Evolutionary conservation across 2,113 vertebrate genomes (phyloP).

Genomic region (Trachemys scripta): DNA sequence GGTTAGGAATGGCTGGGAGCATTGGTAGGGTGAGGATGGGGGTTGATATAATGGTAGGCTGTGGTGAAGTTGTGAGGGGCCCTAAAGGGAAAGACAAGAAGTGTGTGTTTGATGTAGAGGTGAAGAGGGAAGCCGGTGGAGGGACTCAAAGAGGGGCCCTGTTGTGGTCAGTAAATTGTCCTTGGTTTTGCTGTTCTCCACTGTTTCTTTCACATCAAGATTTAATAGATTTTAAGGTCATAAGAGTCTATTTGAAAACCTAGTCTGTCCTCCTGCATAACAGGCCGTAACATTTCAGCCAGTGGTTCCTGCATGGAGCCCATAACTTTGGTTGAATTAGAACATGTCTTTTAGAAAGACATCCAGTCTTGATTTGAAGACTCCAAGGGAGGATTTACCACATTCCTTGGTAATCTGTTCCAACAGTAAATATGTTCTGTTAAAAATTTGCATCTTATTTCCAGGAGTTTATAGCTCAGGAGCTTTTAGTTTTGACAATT

Average conservation of each 20-base stretch:
- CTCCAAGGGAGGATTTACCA: background rate
- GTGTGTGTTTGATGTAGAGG: background rate
- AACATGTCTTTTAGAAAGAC: background rate
- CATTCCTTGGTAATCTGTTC: background rate
- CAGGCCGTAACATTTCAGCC: background rate
- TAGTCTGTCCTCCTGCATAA: background rate
- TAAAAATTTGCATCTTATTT: conserved; percentile 10
- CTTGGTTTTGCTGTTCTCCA: background rate
- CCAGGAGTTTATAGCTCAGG: background rate
- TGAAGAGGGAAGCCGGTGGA: background rate
- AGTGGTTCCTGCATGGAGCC: background rate
- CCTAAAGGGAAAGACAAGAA: background rate
- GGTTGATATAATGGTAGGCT: background rate
- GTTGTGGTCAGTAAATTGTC: background rate
- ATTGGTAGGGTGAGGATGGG: background rate
- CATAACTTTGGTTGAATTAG: background rate
- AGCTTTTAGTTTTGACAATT: conserved; percentile 15
- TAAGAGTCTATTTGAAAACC: background rate
- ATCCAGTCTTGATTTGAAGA: background rate
- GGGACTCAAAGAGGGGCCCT: background rate
- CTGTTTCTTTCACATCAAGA: background rate
- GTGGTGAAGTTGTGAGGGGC: background rate
- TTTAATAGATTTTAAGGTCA: background rate
- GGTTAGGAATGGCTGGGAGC: background rate
- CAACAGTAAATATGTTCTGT: background rate